Evolutionary conservation across 2,888 invertebrate genomes (phyloP).

Genomic region (Chloromyia formosa): DNA sequence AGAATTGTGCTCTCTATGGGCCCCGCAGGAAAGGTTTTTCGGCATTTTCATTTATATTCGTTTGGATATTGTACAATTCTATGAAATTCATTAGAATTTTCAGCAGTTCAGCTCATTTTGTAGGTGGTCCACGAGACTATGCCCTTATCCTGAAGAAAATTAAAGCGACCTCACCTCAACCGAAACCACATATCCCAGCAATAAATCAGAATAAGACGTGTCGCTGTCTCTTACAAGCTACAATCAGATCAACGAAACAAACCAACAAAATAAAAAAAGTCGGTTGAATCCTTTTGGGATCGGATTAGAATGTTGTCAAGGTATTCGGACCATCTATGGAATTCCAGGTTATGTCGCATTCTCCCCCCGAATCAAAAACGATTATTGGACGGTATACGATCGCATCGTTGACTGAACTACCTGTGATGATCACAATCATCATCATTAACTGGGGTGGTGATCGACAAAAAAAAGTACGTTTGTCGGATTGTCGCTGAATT

Average conservation of each 20-base stretch:
- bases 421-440: neutral
- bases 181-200: neutral
- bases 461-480: neutral
- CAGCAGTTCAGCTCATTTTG: no score
- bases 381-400: neutral
- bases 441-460: slow-evolving; percentile 13
- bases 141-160: neutral
- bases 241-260: slow-evolving; percentile 30
- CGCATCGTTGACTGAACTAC: neutral
- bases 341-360: slow-evolving; percentile 14
- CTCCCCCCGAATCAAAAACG: neutral
- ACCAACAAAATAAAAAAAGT: no score
- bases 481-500: slow-evolving; percentile 33
- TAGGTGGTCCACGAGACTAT: no score
- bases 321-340: slow-evolving; percentile 26
- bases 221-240: slow-evolving; percentile 9
- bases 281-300: slow-evolving; percentile 30
- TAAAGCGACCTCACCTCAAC: neutral
- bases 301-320: slow-evolving; percentile 31
- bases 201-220: slow-evolving; percentile 40
- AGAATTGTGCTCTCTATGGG: no score
- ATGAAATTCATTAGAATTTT: no score
- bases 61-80: no score
- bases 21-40: no score
- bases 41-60: no score